Conservation (phyloP, 2,113 vertebrate species). For the Engystomops pustulosus region DNA sequence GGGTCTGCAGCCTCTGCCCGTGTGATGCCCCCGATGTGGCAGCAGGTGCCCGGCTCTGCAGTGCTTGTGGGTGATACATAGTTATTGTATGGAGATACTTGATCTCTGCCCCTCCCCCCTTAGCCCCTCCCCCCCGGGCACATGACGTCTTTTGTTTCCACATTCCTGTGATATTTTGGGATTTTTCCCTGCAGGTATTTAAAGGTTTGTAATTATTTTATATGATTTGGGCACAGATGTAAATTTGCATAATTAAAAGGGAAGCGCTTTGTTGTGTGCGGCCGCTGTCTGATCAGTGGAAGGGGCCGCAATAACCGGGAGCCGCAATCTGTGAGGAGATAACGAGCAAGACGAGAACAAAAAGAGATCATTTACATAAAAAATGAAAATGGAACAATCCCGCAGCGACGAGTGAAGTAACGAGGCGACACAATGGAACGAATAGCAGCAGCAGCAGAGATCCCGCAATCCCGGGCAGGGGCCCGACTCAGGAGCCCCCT, state of each 20-base stretch:
- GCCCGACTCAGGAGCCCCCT: no score
- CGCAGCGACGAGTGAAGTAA: neutral
- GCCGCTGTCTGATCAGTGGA: constrained; percentile 5
- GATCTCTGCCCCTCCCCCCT: no score
- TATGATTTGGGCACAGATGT: constrained; percentile 19
- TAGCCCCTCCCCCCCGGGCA: neutral
- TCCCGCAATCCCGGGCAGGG: no score
- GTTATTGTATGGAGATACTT: no score
- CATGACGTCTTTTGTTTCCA: neutral
- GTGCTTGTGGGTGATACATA: no score
- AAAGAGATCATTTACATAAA: neutral
- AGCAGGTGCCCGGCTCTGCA: no score
- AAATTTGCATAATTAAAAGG: constrained; percentile 38
- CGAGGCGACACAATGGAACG: neutral
- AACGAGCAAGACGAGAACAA: neutral
- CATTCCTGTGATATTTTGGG: neutral
- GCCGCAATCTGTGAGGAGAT: neutral
- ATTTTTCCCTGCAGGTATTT: neutral
- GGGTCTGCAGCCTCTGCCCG: no score
- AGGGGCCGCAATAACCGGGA: neutral
- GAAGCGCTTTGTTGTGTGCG: neutral
- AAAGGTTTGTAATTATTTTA: neutral
- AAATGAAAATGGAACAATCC: neutral
- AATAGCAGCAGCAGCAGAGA: no score
- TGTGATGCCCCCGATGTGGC: no score